These are phyloP conservation scores for Cerastoderma edule DNA, from an alignment of 2,888 invertebrate species.

Conservation along the genomic window DNA sequence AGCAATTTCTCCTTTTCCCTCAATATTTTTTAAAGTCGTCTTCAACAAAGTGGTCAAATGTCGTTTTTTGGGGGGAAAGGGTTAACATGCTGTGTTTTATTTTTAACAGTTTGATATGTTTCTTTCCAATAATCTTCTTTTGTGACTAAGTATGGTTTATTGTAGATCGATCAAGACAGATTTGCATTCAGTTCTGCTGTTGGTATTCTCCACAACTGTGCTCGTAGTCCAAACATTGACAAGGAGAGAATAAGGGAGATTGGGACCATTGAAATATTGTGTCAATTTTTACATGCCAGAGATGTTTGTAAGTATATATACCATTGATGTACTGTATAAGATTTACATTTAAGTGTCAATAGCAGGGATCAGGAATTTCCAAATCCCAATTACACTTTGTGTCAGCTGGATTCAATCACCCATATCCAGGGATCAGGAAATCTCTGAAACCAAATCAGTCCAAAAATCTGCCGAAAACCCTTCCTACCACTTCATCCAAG, in stretches of 20 bases:
- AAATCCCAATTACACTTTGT: too few species aligned
- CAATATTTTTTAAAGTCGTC: not conserved
- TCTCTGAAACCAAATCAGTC: too few species aligned
- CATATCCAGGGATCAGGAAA: too few species aligned
- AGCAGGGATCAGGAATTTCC: too few species aligned
- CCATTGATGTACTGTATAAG: too few species aligned
- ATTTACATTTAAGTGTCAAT: too few species aligned
- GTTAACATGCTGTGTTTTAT: not conserved
- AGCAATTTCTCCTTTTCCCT: not conserved
- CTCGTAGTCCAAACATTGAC: conserved; percentile 54
- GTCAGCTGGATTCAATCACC: too few species aligned
- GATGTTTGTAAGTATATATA: conserved; percentile 43
- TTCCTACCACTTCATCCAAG: too few species aligned
- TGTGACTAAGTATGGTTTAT: too few species aligned
- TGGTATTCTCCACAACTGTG: conserved; percentile 64
- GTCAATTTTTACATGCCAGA: conserved; percentile 48
- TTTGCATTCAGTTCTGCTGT: conserved; percentile 66
- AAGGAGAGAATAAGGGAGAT: conserved; percentile 35
- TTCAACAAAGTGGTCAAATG: not conserved
- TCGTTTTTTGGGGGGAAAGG: conserved; percentile 6
- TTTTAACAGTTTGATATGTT: not conserved
- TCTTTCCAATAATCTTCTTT: not conserved
- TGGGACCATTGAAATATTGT: conserved; percentile 33
- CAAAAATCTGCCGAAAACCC: too few species aligned
- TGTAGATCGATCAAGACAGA: conserved; percentile 35